These are phyloP conservation scores for Zaprionus obscuricornis DNA, from an alignment of 2,888 invertebrate species.

Conservation along the genomic window DNA sequence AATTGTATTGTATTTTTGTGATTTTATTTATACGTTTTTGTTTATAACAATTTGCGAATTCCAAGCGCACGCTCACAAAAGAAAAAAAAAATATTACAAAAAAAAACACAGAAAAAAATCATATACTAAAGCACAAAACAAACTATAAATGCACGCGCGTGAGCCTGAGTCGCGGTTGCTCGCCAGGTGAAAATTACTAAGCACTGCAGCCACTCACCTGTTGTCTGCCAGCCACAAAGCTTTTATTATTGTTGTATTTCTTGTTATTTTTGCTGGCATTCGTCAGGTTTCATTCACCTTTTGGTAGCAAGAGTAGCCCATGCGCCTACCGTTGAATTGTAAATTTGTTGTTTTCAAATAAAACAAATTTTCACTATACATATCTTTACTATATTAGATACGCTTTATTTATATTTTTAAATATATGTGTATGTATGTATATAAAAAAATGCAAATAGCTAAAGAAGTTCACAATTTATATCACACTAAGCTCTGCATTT, in stretches of 20 bases:
- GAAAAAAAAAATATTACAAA: conserved; percentile 24
- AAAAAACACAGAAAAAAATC: conserved; percentile 17
- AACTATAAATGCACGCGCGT: conserved; percentile 40
- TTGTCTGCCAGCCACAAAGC: conserved; percentile 31
- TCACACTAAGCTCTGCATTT: too few species aligned
- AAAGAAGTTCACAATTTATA: too few species aligned
- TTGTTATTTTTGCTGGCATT: conserved; percentile 63
- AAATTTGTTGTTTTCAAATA: too few species aligned
- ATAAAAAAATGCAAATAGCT: too few species aligned
- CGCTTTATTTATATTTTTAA: too few species aligned
- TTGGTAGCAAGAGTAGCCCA: conserved; percentile 35
- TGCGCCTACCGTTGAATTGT: too few species aligned
- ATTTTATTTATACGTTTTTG: conserved; percentile 45
- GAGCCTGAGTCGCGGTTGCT: conserved; percentile 14
- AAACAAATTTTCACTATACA: too few species aligned
- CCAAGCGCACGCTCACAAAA: conserved; percentile 62
- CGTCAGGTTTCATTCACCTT: conserved; percentile 80
- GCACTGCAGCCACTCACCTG: conserved; percentile 58
- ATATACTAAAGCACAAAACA: too few species aligned
- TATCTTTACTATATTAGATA: too few species aligned
- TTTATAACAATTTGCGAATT: conserved; percentile 73
- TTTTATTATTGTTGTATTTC: conserved; percentile 8
- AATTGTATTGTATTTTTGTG: conserved; percentile 34
- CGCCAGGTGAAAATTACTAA: conserved; percentile 65
- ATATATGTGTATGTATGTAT: too few species aligned